Base-by-base conservation (phyloP, 2,113 vertebrate species). In the Sialia sialis region DNA sequence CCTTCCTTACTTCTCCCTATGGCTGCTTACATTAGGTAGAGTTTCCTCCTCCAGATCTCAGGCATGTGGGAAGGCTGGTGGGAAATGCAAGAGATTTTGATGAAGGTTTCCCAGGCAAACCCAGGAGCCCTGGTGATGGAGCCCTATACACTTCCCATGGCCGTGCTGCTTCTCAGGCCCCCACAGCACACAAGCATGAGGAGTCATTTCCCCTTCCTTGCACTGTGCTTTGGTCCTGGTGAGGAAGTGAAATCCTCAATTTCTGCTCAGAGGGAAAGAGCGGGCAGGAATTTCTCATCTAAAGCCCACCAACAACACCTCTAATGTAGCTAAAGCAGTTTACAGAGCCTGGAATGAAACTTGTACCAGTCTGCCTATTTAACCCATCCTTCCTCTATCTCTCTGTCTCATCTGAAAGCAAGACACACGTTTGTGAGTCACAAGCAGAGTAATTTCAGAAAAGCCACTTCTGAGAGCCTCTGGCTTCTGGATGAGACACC, bases 371-470 rank as follows among this genome's bases (percentile, higher is more conserved):
- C 67, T 90, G 70, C 41, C 77, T 46, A 5, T 64, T 54, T 39
- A 58, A 58, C 25, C 27, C 49, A 15, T 52, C 34, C 60, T 79
- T 72, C 20, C 29, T 88, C 59, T 95, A 46, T 95, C 83, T 95
- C 7, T 8, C 36, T 22, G 25, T 59, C 60, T 67, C 73, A 93
- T 95, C 81, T 78, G 70, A 75, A 52, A 89, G 54, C 13, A 60
- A 89, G 80, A 11, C 90, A 74, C 27, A 66, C 77, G 92, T 51
- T n/a, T 48, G 32, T 96, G 92, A 96, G 69, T 94, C 89, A 93
- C 55, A 63, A 81, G 39, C 51, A 74, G 39, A 52, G 18, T 59
- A 51, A 63, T 74, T 55, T 75, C 56, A 93, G 73, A 75, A 39
- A 80, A 88, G 66, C 78, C 92, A 84, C 49, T 87, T 89, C 90